A percentile compares a stretch with the other conserved stretches of the same genome.
Conservation (phyloP, 2,888 invertebrate species). For the Shargacucullia verbasci region DNA sequence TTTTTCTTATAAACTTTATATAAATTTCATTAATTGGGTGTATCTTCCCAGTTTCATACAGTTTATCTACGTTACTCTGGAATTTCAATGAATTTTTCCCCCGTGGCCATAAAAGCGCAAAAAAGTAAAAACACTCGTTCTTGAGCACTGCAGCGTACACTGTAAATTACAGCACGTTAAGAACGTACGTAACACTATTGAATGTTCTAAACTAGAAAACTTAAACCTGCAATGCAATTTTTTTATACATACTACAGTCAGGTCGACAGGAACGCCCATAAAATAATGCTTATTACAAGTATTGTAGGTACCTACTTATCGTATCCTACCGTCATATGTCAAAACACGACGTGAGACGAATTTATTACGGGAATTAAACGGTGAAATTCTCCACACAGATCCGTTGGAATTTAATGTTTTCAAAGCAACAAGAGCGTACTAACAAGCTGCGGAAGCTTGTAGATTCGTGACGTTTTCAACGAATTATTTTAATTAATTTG, state of each 20-base stretch:
- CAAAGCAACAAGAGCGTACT: conserved; percentile 67
- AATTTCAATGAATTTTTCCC: conserved; percentile 56
- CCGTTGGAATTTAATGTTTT: conserved; percentile 64
- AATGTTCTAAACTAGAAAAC: conserved; percentile 36
- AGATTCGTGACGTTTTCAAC: conserved; percentile 69
- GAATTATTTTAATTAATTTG: conserved; percentile 75
- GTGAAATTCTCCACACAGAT: conserved; percentile 53
- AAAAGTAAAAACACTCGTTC: conserved; percentile 51
- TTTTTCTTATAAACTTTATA: conserved; percentile 32
- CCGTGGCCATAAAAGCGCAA: conserved; percentile 52
- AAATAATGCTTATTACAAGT: conserved; percentile 16
- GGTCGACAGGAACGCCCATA: conserved; percentile 2
- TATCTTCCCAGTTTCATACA: conserved; percentile 46
- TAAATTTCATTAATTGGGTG: conserved; percentile 46
- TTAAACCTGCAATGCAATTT: conserved; percentile 23
- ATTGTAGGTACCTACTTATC: conserved; percentile 37
- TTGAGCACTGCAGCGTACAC: conserved; percentile 50
- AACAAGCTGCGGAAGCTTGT: conserved; percentile 66
- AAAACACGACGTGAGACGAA: conserved; percentile 60
- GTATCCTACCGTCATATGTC: conserved; percentile 55
- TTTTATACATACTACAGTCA: conserved; percentile 14
- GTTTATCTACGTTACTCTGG: conserved; percentile 46
- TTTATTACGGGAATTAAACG: conserved; percentile 60
- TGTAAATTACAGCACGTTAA: conserved; percentile 52
- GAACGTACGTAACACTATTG: conserved; percentile 45